Evolutionary conservation across 2,888 invertebrate species (phyloP).

Genomic region (Xylota segnis): DNA sequence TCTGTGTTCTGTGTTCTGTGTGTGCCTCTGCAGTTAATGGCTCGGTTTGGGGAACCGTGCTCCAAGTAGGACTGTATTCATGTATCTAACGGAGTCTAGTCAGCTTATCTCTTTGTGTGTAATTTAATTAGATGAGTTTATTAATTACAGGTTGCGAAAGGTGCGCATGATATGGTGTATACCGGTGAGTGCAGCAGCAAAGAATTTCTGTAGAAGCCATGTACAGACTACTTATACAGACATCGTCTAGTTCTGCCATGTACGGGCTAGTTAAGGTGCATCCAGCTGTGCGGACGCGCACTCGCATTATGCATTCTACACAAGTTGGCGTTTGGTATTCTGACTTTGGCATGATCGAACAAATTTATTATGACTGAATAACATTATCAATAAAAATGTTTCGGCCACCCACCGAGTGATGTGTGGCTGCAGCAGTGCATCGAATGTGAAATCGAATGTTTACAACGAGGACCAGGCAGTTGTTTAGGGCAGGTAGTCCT

Average conservation of each 20-base stretch:
- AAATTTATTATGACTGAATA: constrained; percentile 76
- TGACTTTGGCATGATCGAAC: constrained; percentile 72
- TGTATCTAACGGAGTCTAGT: constrained; percentile 31
- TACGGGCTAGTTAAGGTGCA: constrained; percentile 34
- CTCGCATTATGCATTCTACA: constrained; percentile 62
- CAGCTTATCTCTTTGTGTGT: constrained; percentile 46
- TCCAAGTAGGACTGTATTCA: constrained; percentile 21
- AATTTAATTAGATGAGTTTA: constrained; percentile 75
- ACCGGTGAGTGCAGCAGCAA: not conserved
- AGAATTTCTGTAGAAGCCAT: constrained; percentile 43
- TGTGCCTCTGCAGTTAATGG: constrained; percentile 27
- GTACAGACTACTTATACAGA: not conserved
- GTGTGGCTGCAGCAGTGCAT: constrained; percentile 42
- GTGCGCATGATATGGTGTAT: constrained; percentile 7
- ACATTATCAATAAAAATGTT: constrained; percentile 76
- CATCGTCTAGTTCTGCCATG: constrained; percentile 15
- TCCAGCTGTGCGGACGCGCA: constrained; percentile 69
- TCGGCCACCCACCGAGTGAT: constrained; percentile 71
- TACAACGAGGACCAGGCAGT: constrained; percentile 17
- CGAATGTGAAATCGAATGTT: constrained; percentile 42
- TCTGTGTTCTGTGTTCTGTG: constrained; percentile 16
- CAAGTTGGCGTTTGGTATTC: constrained; percentile 60
- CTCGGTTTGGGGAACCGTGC: constrained; percentile 17
- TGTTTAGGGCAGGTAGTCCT: constrained; percentile 7
- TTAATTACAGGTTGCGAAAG: constrained; percentile 69